Conservation (phyloP, 1,140 invertebrate species). For the Globodera rostochiensis region DNA sequence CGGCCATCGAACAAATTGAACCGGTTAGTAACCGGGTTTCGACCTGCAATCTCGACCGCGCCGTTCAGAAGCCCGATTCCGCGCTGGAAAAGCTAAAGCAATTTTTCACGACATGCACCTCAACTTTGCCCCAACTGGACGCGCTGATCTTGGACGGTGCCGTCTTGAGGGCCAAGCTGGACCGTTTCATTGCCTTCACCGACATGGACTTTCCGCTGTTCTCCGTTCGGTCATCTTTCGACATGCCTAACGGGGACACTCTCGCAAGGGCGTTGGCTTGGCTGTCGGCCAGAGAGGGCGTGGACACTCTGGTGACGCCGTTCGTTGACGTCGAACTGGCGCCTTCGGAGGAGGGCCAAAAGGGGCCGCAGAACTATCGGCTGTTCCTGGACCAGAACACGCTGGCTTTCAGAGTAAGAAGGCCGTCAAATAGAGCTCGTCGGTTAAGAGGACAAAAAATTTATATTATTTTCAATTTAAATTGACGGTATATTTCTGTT, state of each 20-base stretch:
- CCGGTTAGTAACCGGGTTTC: neutral
- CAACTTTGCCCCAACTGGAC: constrained; percentile 1
- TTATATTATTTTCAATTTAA: neutral
- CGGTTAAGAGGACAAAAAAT: too few relatives aligned
- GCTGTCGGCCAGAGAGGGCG: constrained; percentile 1
- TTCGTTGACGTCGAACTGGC: constrained; percentile 23
- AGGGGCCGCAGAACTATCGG: neutral
- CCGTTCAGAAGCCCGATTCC: neutral
- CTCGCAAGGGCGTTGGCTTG: constrained; percentile 24
- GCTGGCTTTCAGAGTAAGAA: neutral
- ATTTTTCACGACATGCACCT: constrained; percentile 4
- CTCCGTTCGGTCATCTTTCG: neutral
- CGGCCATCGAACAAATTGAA: constrained; percentile 7
- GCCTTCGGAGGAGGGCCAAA: neutral
- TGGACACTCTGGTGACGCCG: constrained; percentile 24
- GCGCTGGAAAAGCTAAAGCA: neutral
- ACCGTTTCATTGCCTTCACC: constrained; percentile 3
- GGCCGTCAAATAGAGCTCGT: neutral
- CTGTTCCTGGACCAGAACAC: constrained; percentile 27
- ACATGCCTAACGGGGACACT: constrained; percentile 12
- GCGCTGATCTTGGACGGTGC: neutral
- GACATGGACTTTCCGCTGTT: constrained; percentile 6
- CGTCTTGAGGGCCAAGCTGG: neutral
- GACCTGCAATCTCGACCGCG: too few relatives aligned
- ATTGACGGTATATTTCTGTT: neutral